Conservation (phyloP, 2,888 invertebrate species). For the Leptinotarsa peninsularis region DNA sequence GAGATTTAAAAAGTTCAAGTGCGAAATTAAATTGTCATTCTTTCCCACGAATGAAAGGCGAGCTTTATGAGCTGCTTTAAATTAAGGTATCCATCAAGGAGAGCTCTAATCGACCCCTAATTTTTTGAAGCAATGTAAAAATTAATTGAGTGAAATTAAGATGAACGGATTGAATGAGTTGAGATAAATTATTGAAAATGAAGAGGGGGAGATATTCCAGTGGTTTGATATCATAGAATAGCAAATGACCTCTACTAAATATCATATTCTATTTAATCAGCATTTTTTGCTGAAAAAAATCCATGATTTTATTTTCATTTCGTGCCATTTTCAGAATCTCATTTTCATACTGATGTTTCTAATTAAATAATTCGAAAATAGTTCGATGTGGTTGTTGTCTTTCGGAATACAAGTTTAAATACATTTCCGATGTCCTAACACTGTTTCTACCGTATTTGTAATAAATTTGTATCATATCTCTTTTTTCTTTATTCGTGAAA, state of each 20-base stretch:
- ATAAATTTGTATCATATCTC: too few species aligned
- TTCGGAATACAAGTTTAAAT: too few species aligned
- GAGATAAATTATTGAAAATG: neutral
- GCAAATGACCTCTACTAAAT: neutral
- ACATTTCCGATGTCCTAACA: too few species aligned
- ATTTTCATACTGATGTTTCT: too few species aligned
- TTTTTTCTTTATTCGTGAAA: too few species aligned
- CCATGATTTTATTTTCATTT: too few species aligned
- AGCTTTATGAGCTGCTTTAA: constrained; percentile 52
- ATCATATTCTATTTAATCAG: neutral
- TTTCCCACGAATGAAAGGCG: constrained; percentile 37
- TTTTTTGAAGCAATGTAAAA: constrained; percentile 43
- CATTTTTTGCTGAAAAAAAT: too few species aligned
- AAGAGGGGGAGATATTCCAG: neutral
- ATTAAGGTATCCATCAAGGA: constrained; percentile 54
- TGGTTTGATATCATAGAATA: neutral
- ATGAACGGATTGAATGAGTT: constrained; percentile 14
- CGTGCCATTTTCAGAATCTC: too few species aligned
- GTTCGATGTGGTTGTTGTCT: too few species aligned
- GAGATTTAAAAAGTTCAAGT: constrained; percentile 58
- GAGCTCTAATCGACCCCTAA: constrained; percentile 48
- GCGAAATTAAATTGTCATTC: constrained; percentile 56
- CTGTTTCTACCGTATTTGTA: too few species aligned
- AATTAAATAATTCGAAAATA: too few species aligned
- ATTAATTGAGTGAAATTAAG: constrained; percentile 43